Conservation (phyloP, 1,140 invertebrate genomes). For the Aphelenchoides fujianensis region DNA sequence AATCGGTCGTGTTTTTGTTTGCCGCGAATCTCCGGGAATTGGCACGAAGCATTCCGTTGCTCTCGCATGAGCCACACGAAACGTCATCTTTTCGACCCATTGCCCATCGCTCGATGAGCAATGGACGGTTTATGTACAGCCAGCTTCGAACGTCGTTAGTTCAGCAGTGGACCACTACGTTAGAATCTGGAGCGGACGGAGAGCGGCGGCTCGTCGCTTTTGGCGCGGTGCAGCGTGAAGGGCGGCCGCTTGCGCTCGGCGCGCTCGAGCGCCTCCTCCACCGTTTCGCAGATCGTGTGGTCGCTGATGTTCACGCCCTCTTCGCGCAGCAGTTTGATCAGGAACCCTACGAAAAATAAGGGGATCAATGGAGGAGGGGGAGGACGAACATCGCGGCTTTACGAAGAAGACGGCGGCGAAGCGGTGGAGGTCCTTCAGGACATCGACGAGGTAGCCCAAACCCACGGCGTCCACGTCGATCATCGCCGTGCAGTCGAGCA, state of each 20-base stretch:
- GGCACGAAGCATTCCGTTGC: too few species aligned
- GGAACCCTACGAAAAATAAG: neutral
- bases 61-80: too few species aligned
- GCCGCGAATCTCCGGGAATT: too few species aligned
- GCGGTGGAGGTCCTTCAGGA: neutral
- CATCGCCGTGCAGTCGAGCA: conserved; percentile 12
- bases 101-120: too few species aligned
- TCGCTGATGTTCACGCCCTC: neutral
- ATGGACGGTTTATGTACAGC: neutral
- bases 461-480: conserved; percentile 8
- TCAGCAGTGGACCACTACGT: too few species aligned
- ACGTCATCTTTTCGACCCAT: too few species aligned
- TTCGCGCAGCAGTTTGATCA: neutral
- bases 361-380: neutral
- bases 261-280: neutral
- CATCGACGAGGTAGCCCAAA: neutral
- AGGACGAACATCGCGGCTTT: neutral
- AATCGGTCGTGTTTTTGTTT: too few species aligned
- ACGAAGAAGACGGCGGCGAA: neutral
- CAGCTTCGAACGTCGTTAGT: neutral
- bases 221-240: too few species aligned
- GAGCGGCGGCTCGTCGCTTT: too few species aligned
- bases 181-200: neutral
- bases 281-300: neutral
- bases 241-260: too few species aligned